phyloP scores from a whole-genome alignment of 2,113 vertebrate species.

The Rissa tridactyla region DNA sequence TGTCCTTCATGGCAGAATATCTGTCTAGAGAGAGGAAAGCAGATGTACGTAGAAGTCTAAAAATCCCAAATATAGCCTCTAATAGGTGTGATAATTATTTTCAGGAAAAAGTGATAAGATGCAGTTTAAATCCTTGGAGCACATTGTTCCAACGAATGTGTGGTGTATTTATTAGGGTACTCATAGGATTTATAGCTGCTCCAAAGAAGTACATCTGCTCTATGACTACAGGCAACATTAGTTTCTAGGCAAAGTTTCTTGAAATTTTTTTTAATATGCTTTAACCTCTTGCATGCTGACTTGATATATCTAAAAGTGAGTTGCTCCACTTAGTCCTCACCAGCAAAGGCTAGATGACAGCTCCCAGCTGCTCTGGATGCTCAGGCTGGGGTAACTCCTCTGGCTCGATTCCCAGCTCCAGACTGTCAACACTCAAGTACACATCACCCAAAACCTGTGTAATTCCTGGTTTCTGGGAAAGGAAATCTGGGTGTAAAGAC shows the following conservation, averaged over 20 bases:
- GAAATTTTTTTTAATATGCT: neutral
- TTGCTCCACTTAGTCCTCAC: neutral
- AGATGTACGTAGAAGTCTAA: slow-evolving; percentile 34
- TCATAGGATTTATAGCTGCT: slow-evolving; percentile 56
- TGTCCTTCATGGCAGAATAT: slow-evolving; percentile 51
- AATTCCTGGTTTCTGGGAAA: neutral
- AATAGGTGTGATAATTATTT: slow-evolving; percentile 69
- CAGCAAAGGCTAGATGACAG: neutral
- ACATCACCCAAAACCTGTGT: neutral
- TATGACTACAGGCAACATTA: slow-evolving; percentile 53
- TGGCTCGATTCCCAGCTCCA: neutral
- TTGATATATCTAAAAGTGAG: neutral
- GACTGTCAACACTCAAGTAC: neutral
- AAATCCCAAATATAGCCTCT: slow-evolving; percentile 56
- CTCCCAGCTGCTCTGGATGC: neutral
- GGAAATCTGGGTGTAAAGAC: neutral
- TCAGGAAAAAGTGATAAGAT: slow-evolving; percentile 44
- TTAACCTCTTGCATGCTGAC: slow-evolving; percentile 44
- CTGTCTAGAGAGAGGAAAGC: slow-evolving; percentile 47
- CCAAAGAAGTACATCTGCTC: slow-evolving; percentile 45
- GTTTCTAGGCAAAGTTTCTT: slow-evolving; percentile 28
- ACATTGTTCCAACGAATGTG: slow-evolving; percentile 50
- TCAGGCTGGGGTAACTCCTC: neutral
- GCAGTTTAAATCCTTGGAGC: slow-evolving; percentile 56
- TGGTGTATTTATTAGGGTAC: slow-evolving; percentile 52